phyloP scores from a whole-genome alignment of 2,888 invertebrate genomes.

The Gryllus longicercus region DNA sequence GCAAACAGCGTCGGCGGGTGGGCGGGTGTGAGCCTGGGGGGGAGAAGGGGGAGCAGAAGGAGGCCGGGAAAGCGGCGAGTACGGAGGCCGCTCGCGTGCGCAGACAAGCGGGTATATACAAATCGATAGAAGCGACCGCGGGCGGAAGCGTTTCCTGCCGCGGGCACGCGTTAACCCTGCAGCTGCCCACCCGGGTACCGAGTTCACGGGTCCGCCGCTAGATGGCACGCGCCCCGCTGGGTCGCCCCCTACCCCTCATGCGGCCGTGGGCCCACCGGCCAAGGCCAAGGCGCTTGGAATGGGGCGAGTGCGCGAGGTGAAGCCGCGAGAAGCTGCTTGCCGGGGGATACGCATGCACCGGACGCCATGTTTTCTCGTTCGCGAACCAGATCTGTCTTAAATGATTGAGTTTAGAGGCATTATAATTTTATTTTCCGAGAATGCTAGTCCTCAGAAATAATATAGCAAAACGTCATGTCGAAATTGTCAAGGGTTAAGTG shows the following conservation, averaged over 20 bases:
- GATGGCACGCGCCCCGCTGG: neutral
- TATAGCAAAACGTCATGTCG: no score
- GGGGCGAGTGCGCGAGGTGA: no score
- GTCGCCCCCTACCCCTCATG: neutral
- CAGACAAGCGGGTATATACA: conserved; percentile 17
- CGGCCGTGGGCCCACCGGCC: neutral
- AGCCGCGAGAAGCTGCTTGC: no score
- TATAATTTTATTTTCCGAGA: no score
- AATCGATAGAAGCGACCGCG: conserved; percentile 7
- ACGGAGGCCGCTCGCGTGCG: conserved; percentile 17
- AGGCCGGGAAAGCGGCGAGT: neutral
- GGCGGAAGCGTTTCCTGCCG: conserved; percentile 9
- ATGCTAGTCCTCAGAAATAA: no score
- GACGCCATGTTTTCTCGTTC: no score
- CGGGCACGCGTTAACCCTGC: neutral
- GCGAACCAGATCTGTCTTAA: no score
- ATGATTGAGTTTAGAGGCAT: no score
- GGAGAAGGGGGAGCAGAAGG: neutral
- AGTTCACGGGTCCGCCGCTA: conserved; percentile 17
- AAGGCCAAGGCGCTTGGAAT: neutral
- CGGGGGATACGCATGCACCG: no score
- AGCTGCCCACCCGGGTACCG: neutral
- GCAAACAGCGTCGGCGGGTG: neutral
- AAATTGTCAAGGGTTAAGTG: no score
- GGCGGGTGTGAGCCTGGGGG: neutral